Percentiles rank a stretch among this genome's conserved stretches.
Conservation (phyloP, 1,140 invertebrate genomes). For the Ceratitis capitata region DNA sequence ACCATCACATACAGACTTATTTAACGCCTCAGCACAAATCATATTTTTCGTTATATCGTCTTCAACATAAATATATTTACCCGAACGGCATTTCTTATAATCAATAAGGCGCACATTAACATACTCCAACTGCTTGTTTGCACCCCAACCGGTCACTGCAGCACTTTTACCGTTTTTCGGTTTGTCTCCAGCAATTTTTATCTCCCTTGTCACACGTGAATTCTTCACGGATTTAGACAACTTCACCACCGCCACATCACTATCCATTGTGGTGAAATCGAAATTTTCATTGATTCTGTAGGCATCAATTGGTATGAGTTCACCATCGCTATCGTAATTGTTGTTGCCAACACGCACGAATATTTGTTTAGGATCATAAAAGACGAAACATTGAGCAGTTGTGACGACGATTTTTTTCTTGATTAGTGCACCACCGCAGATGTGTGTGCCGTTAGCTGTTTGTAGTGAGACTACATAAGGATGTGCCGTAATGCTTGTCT, state of each 20-base stretch:
- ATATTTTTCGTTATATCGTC: neutral
- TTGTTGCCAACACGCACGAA: constrained; percentile 52
- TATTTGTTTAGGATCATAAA: constrained; percentile 43
- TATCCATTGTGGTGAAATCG: constrained; percentile 37
- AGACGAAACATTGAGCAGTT: constrained; percentile 70
- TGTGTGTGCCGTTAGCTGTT: neutral
- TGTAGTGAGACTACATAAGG: constrained; percentile 42
- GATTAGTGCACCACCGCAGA: constrained; percentile 67
- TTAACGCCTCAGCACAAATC: neutral
- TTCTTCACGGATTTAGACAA: neutral
- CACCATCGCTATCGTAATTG: constrained; percentile 46
- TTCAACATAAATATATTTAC: neutral
- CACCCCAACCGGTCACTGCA: constrained; percentile 37
- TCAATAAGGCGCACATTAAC: neutral
- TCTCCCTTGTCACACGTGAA: constrained; percentile 36
- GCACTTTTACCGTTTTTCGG: constrained; percentile 48
- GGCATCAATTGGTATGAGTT: constrained; percentile 46
- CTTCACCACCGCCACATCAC: neutral
- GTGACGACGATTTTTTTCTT: constrained; percentile 68
- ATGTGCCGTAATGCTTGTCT: constrained; percentile 35
- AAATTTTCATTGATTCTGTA: constrained; percentile 54
- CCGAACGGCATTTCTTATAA: neutral
- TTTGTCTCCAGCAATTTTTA: constrained; percentile 45
- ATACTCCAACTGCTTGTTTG: neutral
- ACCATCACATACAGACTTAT: neutral